Percentiles rank a stretch among this genome's conserved stretches.
Conservation (phyloP, 2,797 vertebrate genomes). For the Rousettus madagascariensis region DNA sequence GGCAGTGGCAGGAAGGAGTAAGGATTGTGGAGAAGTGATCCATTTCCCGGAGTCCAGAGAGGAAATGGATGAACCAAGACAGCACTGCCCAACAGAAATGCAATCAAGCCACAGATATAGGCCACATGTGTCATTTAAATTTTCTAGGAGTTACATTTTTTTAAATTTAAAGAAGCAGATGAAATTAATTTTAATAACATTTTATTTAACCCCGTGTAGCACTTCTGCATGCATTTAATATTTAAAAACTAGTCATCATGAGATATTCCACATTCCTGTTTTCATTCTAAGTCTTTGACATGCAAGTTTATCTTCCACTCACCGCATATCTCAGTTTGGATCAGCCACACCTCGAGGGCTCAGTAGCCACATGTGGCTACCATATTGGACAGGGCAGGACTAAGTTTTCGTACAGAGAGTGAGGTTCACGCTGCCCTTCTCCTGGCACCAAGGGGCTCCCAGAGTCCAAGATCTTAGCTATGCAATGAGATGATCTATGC, state of each 20-base stretch:
- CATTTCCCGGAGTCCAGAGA: background rate
- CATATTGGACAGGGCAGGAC: background rate
- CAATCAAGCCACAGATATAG: background rate
- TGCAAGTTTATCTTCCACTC: background rate
- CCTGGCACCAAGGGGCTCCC: background rate
- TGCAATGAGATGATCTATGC: background rate
- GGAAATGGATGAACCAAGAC: background rate
- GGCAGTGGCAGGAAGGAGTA: background rate
- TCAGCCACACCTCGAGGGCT: background rate
- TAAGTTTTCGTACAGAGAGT: background rate
- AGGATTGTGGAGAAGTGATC: background rate
- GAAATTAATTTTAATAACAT: background rate
- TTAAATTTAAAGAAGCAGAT: background rate
- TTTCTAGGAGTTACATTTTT: background rate
- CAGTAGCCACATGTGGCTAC: background rate
- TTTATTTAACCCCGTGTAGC: background rate
- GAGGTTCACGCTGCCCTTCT: background rate
- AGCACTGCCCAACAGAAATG: background rate
- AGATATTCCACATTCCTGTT: background rate
- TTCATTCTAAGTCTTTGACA: background rate
- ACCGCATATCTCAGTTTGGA: background rate
- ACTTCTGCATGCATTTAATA: background rate
- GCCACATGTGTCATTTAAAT: background rate
- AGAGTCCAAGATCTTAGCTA: background rate
- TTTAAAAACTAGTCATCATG: background rate